Base-by-base conservation (phyloP, 2,888 invertebrate species). In the Ochropleura plecta region DNA sequence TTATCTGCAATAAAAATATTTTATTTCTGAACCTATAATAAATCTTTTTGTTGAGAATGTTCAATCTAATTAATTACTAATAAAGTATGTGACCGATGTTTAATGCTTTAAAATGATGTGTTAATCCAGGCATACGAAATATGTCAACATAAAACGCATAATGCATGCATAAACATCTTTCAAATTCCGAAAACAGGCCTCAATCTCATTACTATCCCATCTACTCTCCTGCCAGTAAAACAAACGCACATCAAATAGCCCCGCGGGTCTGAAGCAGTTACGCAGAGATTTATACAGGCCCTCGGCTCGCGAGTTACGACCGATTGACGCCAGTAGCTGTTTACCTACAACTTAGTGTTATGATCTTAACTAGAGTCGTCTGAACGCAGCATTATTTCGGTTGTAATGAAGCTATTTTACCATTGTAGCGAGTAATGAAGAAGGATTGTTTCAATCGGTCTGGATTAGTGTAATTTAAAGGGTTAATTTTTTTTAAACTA, bases 231-330 rank as follows among this genome's bases (percentile, higher is more conserved):
- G 64, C 59, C n/a, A 70, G 81, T 77, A 64, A 51, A 77, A 46
- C 65, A 71, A 90, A 87, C 85, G 83, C 69, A 71, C 82, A 73
- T 68, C 62, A 75, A 82, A 83, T 76, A 65, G 78, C 64, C 62
- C 84, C 88, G 68, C 71, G 78, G 79, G 81, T 77, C 76, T 74
- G 80, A 70, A 83, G 85, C 88, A 84, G 86, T 88, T 86, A 84
- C 76, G 70, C 64, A 30, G 82, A 87, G 91, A 91, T 91, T 91
- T 91, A 90, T 85, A 74, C 83, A 81, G 86, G 88, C 86, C 86
- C 86, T 84, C 82, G 67, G 57, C 64, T 73, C 62, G 53, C 81
- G 76, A 89, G 78, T 86, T 85, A 86, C 85, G 70, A 81, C 78
- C 85, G 86, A 86, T 88, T 78, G 85, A 82, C 82, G 88, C 82